phyloP scores from a whole-genome alignment of 2,888 invertebrate species.

The Galerucella calmariensis region DNA sequence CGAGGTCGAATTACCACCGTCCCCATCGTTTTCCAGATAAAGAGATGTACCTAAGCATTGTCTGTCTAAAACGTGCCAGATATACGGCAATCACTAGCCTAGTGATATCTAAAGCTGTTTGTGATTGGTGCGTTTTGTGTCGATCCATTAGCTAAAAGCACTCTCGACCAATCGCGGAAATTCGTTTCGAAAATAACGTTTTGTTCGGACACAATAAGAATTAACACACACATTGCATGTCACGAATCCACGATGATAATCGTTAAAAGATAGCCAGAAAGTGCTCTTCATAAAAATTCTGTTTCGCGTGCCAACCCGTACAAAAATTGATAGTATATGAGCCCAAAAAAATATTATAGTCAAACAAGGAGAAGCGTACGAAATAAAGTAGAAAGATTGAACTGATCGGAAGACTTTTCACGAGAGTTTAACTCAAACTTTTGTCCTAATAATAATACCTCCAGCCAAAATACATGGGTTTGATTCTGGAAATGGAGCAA shows the following conservation, averaged over 20 bases:
- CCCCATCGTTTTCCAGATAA: conserved; percentile 29
- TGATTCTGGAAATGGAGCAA: no score
- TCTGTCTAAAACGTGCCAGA: conserved; percentile 31
- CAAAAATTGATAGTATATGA: conserved; percentile 27
- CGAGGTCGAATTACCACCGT: conserved; percentile 28
- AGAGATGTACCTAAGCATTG: conserved; percentile 35
- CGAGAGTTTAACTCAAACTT: no score
- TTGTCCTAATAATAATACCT: no score
- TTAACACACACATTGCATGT: conserved; percentile 53
- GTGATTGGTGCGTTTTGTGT: conserved; percentile 60
- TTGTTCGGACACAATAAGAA: conserved; percentile 61
- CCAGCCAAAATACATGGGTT: no score
- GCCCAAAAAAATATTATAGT: conserved; percentile 3
- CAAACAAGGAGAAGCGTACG: no score
- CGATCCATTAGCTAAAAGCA: conserved; percentile 63
- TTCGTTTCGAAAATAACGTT: conserved; percentile 60
- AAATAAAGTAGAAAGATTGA: not conserved
- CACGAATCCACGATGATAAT: conserved; percentile 49
- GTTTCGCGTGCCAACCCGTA: conserved; percentile 52
- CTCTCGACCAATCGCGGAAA: conserved; percentile 59
- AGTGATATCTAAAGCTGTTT: conserved; percentile 60
- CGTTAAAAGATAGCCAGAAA: conserved; percentile 53
- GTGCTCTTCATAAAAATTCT: conserved; percentile 56
- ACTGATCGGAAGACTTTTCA: not conserved
- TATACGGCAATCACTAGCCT: conserved; percentile 45